These are phyloP conservation scores for Clarias macrocephalus DNA, from an alignment of 2,113 vertebrate genomes.

Conservation along the genomic window DNA sequence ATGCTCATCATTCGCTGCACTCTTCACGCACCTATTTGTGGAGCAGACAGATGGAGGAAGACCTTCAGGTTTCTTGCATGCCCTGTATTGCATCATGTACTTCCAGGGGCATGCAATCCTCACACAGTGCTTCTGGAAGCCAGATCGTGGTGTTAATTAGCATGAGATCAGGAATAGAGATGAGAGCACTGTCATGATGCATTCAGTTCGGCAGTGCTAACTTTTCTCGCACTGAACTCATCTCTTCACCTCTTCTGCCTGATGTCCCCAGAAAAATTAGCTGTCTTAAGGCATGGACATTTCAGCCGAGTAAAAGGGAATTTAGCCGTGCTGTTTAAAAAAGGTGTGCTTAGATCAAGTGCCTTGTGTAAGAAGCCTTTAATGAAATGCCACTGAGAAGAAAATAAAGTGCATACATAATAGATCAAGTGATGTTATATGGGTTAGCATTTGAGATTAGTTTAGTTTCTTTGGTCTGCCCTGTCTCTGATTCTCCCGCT, in stretches of 20 bases:
- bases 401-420: constrained; percentile 38
- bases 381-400: constrained; percentile 34
- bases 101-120: constrained; percentile 22
- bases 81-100: constrained; percentile 34
- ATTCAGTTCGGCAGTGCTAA: constrained; percentile 39
- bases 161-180: constrained; percentile 64
- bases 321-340: constrained; percentile 12
- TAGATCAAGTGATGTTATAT: constrained; percentile 20
- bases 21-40: background rate
- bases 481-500: background rate
- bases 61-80: constrained; percentile 41
- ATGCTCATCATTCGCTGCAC: background rate
- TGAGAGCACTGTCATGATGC: constrained; percentile 49
- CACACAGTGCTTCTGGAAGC: constrained; percentile 39
- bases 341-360: constrained; percentile 22
- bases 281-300: constrained; percentile 58
- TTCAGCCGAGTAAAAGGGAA: constrained; percentile 50
- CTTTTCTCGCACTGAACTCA: constrained; percentile 7
- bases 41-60: constrained; percentile 18
- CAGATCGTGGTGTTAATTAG: constrained; percentile 71
- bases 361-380: constrained; percentile 8
- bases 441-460: constrained; percentile 3
- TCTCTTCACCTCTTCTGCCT: constrained; percentile 56
- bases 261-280: constrained; percentile 67
- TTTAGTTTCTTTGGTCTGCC: background rate